Evolutionary conservation across 2,113 vertebrate genomes (phyloP).

Genomic region (Hirundichthys speculiger): DNA sequence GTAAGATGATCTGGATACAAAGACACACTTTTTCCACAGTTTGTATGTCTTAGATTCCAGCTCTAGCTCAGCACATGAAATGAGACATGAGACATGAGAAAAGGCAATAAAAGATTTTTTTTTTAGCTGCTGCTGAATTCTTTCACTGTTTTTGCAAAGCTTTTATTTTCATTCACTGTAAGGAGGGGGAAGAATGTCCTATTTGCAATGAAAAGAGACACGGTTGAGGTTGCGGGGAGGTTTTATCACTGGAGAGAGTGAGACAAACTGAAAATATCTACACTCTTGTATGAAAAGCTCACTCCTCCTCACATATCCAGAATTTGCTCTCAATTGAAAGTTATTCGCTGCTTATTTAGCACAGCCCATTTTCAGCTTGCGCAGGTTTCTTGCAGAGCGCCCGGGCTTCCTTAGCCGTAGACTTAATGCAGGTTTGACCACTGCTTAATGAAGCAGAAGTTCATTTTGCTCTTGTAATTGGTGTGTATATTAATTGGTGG

Average conservation of each 20-base stretch:
- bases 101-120: no score
- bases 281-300: conserved; percentile 39
- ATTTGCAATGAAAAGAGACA: no score
- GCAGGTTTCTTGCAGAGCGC: not conserved
- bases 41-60: conserved; percentile 22
- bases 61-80: conserved; percentile 9
- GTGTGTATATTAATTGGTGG: conserved; percentile 62
- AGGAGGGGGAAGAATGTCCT: no score
- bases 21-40: not conserved
- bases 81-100: conserved; percentile 18
- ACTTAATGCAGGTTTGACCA: conserved; percentile 10
- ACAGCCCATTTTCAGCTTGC: conserved; percentile 10
- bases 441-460: conserved; percentile 54
- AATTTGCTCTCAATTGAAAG: conserved; percentile 33
- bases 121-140: not conserved
- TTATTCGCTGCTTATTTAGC: conserved; percentile 18
- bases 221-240: not conserved
- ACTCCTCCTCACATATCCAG: conserved; percentile 18
- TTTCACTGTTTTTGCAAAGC: conserved; percentile 14
- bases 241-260: conserved; percentile 41
- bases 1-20: conserved; percentile 1
- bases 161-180: conserved; percentile 25
- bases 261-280: conserved; percentile 45
- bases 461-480: conserved; percentile 57
- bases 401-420: not conserved